Conservation (phyloP, 2,888 invertebrate species). For the Meiosimyza platycephala region DNA sequence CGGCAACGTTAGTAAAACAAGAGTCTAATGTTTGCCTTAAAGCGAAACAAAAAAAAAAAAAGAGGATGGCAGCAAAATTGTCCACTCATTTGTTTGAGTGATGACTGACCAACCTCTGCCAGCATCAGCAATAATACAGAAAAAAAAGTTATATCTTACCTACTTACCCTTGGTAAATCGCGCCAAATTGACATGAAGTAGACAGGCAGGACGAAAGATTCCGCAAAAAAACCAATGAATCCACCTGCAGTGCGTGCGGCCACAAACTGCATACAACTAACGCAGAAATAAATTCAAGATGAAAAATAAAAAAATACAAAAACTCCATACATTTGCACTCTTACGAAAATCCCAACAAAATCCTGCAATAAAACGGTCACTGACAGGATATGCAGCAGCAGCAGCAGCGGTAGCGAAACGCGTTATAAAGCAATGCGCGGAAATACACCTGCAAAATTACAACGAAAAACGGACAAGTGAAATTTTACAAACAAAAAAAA, state of each 20-base stretch:
- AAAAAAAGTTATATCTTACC: too few relatives aligned
- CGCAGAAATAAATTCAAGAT: conserved; percentile 5
- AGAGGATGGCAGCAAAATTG: too few relatives aligned
- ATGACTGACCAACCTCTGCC: too few relatives aligned
- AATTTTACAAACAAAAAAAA: neutral
- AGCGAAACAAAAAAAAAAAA: too few relatives aligned
- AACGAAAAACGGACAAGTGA: conserved; percentile 2
- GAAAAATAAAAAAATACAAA: neutral
- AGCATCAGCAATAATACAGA: too few relatives aligned
- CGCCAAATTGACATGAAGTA: too few relatives aligned
- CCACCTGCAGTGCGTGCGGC: conserved; percentile 51
- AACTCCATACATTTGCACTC: neutral
- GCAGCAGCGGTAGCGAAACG: conserved; percentile 18
- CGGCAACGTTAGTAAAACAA: too few relatives aligned
- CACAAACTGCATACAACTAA: conserved; percentile 30
- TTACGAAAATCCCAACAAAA: neutral
- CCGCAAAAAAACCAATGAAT: conserved; percentile 5
- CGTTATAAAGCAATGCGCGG: neutral
- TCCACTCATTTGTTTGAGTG: too few relatives aligned
- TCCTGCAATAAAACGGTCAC: neutral
- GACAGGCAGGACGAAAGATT: too few relatives aligned
- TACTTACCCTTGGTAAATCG: too few relatives aligned
- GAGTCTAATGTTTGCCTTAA: too few relatives aligned
- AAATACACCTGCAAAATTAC: conserved; percentile 29
- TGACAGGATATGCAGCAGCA: conserved; percentile 13